Base-by-base conservation (phyloP, 2,797 vertebrate species). In the Hemitrygon akajei region DNA sequence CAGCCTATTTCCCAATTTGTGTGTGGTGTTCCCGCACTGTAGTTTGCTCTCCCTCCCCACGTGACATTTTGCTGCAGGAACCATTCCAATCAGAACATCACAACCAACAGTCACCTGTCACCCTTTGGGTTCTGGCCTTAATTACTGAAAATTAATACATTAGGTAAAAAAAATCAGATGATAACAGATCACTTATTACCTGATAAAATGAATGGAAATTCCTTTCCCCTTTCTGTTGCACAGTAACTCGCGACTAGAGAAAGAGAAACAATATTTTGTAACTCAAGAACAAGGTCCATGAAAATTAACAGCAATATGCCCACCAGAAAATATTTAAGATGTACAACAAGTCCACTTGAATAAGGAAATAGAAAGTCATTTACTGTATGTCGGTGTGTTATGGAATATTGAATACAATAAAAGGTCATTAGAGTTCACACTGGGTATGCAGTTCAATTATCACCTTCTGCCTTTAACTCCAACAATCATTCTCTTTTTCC, bases 131-230 rank as follows among this genome's bases (percentile, higher is more conserved):
- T 1, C 27, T 86, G 56, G 1, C 71, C 71, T 84, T 58, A 58
- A 6, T 58, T 58, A 58, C 40, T 58, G 40, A 1, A 66, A 63
- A 63, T 34, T 5, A 60, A 1, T 11, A 11, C 11, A 22, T 60
- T 1, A 20, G 69, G 69, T 89, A 69, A 69, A 69, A 2, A n/a
- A 18, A 25, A 40, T 63, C 2, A 34, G 58, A 87, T 1, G 20
- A 34, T 63, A 87, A 20, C 12, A 84, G 10, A 22, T 66, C 1
- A 14, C 20, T 37, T 66, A 27, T 94, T 81, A 98, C 98, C 98
- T 99, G 98, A 95, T 98, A 99, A 95, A 99, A 99, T 0, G 97
- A 97, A 0, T 99, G 98, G 95, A 99, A 99, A 96, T 98, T 99
- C 95, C 98, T 98, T 95, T 99, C 98, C 0, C 98, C 98, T 0